A percentile compares a stretch with the other conserved stretches of the same genome.
phyloP scores from a whole-genome alignment of 2,113 vertebrate species.

The Neodontobutis hainanensis region DNA sequence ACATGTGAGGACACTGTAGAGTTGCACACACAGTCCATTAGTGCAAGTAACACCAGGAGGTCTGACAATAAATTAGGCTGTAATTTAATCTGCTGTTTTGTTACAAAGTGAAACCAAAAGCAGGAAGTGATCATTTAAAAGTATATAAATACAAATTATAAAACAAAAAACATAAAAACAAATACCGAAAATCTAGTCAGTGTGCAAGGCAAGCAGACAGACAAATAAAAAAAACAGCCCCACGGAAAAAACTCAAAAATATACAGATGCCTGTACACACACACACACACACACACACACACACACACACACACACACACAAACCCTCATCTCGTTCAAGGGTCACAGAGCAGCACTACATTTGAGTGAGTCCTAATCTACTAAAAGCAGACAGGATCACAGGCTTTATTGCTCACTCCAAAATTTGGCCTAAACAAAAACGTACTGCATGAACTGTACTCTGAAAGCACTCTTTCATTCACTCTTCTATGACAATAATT shows the following conservation, averaged over 20 bases:
- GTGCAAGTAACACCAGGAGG: conserved; percentile 18
- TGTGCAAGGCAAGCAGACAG: no score
- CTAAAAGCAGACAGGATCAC: conserved; percentile 66
- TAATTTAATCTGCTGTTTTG: background rate
- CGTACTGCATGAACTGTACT: conserved; percentile 7
- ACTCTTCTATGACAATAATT: background rate
- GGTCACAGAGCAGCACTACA: conserved; percentile 51
- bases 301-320: conserved; percentile 12
- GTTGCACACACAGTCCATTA: background rate
- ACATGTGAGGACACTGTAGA: background rate
- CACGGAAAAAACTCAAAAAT: conserved; percentile 14
- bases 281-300: background rate
- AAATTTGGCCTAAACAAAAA: conserved; percentile 35
- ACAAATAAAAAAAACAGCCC: no score
- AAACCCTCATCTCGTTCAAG: conserved; percentile 11
- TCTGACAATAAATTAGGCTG: background rate
- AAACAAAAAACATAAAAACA: no score
- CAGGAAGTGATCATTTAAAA: conserved; percentile 15
- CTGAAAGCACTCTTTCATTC: background rate
- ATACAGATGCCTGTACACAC: conserved; percentile 16
- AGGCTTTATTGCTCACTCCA: conserved; percentile 38
- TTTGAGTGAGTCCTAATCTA: conserved; percentile 65
- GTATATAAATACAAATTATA: background rate
- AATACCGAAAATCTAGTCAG: no score
- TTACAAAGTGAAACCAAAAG: conserved; percentile 35